phyloP scores from a whole-genome alignment of 1,140 invertebrate species.

The Drosophila takahashii region DNA sequence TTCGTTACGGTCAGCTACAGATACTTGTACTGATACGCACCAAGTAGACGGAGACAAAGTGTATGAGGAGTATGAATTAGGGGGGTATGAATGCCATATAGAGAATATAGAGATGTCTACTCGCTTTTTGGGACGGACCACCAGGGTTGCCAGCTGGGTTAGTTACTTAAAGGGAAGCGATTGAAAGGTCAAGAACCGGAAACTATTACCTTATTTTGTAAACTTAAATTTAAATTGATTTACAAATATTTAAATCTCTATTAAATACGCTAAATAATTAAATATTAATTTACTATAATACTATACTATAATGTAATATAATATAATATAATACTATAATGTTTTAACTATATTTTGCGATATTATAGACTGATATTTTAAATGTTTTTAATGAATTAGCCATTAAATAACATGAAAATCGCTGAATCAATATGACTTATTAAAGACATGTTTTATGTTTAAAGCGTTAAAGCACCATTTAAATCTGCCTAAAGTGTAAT shows the following conservation, averaged over 20 bases:
- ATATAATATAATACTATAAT: too few species aligned
- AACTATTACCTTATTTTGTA: neutral
- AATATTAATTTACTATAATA: too few species aligned
- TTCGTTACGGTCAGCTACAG: slow-evolving; percentile 77
- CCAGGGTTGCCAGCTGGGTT: slow-evolving; percentile 2
- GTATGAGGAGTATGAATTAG: neutral
- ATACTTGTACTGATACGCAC: slow-evolving; percentile 48
- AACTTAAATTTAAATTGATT: neutral
- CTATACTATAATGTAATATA: too few species aligned
- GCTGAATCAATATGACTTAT: neutral
- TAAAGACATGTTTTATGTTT: neutral
- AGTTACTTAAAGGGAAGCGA: too few species aligned
- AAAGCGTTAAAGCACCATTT: neutral
- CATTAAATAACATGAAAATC: neutral
- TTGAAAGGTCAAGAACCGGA: slow-evolving; percentile 10
- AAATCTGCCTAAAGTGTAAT: slow-evolving; percentile 2
- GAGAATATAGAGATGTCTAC: slow-evolving; percentile 28
- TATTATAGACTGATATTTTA: too few species aligned
- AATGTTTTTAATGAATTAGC: neutral
- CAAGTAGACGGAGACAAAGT: slow-evolving; percentile 28
- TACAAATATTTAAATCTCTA: too few species aligned
- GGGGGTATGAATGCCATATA: neutral
- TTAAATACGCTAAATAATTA: too few species aligned
- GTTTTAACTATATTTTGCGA: too few species aligned
- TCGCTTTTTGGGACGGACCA: slow-evolving; percentile 4